Base-by-base conservation (phyloP, 2,888 invertebrate species). In the Brachycybe producta region DNA sequence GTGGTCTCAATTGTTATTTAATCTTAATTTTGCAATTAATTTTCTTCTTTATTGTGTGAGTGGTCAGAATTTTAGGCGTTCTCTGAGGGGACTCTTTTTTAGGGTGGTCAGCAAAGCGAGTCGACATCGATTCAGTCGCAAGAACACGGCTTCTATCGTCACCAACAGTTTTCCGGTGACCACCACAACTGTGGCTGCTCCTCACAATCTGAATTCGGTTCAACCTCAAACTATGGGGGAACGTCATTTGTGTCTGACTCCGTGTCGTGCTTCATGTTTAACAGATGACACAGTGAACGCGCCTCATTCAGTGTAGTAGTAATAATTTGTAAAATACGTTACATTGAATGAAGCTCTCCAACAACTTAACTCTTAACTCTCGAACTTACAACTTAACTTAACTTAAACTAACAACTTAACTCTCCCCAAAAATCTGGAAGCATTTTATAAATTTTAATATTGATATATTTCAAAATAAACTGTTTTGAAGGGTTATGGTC, bases 21-120 rank as follows among this genome's bases (percentile, higher is more conserved):
- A 28, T 5, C 30, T 49, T 13, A 49, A 41, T 24, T 49, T 49
- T 27, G 49, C 49, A 15, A 49, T 49, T 17, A 49, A 49, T 13
- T 49, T 49, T 36, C 17, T 41, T 30, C 41, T 49, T 7, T 49
- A 49, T n/a, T 49, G 49, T 19, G 30, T 41, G 24, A 26, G 49
- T 27, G 49, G 49, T 4, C 38, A 49, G 28, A 49, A 49, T 23
- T 49, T 49, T 26, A n/a, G 49, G 50, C 75, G 73, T 34, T 77
- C 75, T 7, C 26, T 49, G 30, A 19, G 11, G 23, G 8, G 24
- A 5, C 41, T 41, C 23, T 5, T 41, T 8, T 19, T 32, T n/a
- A 32, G n/a, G 26, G 41, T 11, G n/a, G 13, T 19, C 13, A 5
- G 11, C 5, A 28, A 15, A 21, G 3, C 38, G 8, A 26, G 27